These are phyloP conservation scores for Phasianus colchicus DNA, from an alignment of 2,113 vertebrate species.

Conservation along the genomic window DNA sequence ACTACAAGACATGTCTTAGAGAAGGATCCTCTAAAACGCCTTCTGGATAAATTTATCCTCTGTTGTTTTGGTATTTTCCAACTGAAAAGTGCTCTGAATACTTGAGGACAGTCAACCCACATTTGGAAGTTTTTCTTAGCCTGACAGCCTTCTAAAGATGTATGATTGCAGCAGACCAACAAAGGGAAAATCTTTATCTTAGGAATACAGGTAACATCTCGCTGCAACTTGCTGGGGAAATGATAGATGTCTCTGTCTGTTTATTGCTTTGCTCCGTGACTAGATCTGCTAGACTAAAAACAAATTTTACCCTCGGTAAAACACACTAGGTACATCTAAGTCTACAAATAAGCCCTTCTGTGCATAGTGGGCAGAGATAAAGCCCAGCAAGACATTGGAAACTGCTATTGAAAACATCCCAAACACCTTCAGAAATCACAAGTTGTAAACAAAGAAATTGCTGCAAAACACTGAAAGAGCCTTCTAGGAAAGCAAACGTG, in stretches of 20 bases:
- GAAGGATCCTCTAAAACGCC: background rate
- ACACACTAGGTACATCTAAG: slow-evolving; percentile 7
- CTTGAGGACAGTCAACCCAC: background rate
- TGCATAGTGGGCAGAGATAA: slow-evolving; percentile 12
- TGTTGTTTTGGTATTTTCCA: background rate
- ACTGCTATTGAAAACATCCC: slow-evolving; percentile 3
- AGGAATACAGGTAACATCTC: slow-evolving; percentile 20
- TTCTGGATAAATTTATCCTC: background rate
- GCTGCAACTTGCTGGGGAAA: slow-evolving; percentile 15
- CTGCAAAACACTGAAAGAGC: background rate
- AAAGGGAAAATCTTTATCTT: background rate
- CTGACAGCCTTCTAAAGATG: background rate
- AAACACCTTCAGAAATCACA: slow-evolving; percentile 10
- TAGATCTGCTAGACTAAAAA: slow-evolving; percentile 36
- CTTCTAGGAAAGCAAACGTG: background rate
- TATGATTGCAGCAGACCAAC: slow-evolving; percentile 5
- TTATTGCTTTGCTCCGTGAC: slow-evolving; percentile 1
- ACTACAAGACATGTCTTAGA: background rate
- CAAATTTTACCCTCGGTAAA: slow-evolving; percentile 35
- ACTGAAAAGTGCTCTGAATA: background rate
- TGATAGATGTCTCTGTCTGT: slow-evolving; percentile 8
- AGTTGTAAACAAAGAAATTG: background rate
- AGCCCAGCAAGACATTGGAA: background rate
- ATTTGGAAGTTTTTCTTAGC: slow-evolving; percentile 6
- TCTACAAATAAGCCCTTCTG: slow-evolving; percentile 21